A percentile compares a stretch with the other conserved stretches of the same genome.
These are phyloP conservation scores for Frankliniella intonsa DNA, from an alignment of 2,888 invertebrate genomes.

Conservation along the genomic window DNA sequence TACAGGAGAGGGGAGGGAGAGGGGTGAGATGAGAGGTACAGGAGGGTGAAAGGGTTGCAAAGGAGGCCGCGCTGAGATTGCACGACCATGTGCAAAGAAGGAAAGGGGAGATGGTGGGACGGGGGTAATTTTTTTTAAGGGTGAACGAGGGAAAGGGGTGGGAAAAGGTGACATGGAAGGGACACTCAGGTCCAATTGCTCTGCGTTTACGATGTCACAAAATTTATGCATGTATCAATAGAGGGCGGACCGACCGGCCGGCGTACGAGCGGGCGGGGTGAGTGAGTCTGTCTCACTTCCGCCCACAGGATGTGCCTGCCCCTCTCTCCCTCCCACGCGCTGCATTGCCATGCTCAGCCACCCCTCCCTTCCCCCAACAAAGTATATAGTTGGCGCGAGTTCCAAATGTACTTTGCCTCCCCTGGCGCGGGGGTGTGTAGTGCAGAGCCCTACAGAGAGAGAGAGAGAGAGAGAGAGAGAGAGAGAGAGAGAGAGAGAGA, in stretches of 20 bases:
- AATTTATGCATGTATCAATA: not conserved
- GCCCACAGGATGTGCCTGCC: not conserved
- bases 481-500: not conserved
- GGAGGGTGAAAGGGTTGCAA: not conserved
- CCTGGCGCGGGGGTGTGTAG: not conserved
- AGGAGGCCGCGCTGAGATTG: too few relatives aligned
- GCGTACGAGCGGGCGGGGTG: not conserved
- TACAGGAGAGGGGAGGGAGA: not conserved
- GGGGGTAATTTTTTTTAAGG: too few relatives aligned
- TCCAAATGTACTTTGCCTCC: conserved; percentile 10
- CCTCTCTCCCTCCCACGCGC: not conserved
- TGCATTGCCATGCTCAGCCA: not conserved
- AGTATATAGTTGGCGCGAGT: not conserved
- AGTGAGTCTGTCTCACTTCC: not conserved
- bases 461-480: not conserved
- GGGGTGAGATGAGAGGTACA: not conserved
- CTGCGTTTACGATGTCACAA: not conserved
- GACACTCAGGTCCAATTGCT: not conserved
- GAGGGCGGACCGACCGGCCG: not conserved
- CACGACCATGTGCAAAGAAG: too few relatives aligned
- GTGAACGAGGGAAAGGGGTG: too few relatives aligned
- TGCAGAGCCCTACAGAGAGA: not conserved
- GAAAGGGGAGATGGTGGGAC: too few relatives aligned
- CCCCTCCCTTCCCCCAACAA: not conserved
- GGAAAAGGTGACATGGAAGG: too few relatives aligned